Conservation (phyloP, 2,113 vertebrate genomes). For the Enhydra lutris region DNA sequence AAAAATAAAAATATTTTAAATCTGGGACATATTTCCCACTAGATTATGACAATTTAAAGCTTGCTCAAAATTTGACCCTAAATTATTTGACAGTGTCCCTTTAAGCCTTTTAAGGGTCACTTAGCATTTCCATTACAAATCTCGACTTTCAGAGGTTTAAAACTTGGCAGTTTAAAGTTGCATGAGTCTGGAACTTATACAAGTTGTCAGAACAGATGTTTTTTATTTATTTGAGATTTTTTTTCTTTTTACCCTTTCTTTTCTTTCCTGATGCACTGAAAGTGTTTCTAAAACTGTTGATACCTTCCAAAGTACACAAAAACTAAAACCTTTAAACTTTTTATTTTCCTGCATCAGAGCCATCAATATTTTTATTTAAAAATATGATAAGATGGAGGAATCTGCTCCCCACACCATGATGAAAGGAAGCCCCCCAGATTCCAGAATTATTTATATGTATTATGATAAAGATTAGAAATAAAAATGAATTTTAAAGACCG, state of each 20-base stretch:
- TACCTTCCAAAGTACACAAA: constrained; percentile 60
- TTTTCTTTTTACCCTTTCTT: neutral
- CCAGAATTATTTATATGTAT: constrained; percentile 7
- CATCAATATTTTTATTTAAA: constrained; percentile 67
- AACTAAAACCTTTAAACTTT: neutral
- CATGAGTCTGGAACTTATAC: constrained; percentile 79
- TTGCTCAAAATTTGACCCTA: constrained; percentile 60
- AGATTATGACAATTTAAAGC: constrained; percentile 63
- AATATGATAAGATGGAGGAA: constrained; percentile 39
- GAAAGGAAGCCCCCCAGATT: constrained; percentile 12
- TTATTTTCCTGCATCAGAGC: neutral
- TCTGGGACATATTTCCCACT: constrained; percentile 57
- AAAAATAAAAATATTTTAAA: constrained; percentile 59
- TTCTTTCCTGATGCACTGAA: constrained; percentile 44
- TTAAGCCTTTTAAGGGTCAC: constrained; percentile 59
- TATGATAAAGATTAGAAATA: constrained; percentile 39
- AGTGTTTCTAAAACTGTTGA: constrained; percentile 10
- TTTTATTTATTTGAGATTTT: constrained; percentile 66
- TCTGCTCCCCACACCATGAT: neutral
- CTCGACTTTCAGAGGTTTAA: constrained; percentile 60
- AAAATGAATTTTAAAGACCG: constrained; percentile 53
- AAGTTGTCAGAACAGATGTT: constrained; percentile 74
- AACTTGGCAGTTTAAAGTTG: constrained; percentile 65
- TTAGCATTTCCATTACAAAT: constrained; percentile 67
- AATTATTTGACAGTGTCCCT: constrained; percentile 58